Evolutionary conservation across 2,797 vertebrate species (phyloP).

Genomic region (Scolopax rusticola): DNA sequence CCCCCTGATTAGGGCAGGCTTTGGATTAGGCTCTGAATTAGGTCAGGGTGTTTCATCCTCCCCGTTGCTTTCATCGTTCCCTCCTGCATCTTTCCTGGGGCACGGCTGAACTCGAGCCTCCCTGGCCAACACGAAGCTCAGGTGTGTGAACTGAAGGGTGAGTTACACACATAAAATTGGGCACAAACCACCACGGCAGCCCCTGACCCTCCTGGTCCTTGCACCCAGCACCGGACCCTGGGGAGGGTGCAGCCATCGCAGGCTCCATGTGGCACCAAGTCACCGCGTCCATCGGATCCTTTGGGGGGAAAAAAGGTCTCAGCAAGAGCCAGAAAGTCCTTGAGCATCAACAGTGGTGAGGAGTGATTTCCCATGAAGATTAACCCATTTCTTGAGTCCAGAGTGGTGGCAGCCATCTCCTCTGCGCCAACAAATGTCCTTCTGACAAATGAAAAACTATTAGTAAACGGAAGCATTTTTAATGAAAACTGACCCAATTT

Average conservation of each 20-base stretch:
- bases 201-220: fast-evolving
- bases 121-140: fast-evolving
- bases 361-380: conserved; percentile 24
- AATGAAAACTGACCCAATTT: conserved; percentile 56
- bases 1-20: conserved; percentile 1
- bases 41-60: conserved; percentile 20
- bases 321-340: neutral
- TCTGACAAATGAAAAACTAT: neutral
- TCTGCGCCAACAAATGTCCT: neutral
- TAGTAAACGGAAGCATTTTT: conserved; percentile 29
- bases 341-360: neutral
- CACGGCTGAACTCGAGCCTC: fast-evolving
- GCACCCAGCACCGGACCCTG: neutral
- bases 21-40: conserved; percentile 46
- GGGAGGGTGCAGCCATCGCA: fast-evolving
- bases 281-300: fast-evolving
- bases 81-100: neutral
- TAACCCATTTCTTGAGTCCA: conserved; percentile 8
- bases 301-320: neutral
- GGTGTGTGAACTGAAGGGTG: fast-evolving
- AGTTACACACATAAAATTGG: fast-evolving
- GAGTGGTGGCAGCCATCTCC: neutral
- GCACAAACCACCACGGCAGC: fast-evolving
- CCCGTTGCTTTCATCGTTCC: fast-evolving
- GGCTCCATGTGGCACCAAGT: fast-evolving